Percentiles rank a stretch among this genome's conserved stretches.
Evolutionary conservation across 2,113 vertebrate species (phyloP).

Genomic region (Alectura lathami): DNA sequence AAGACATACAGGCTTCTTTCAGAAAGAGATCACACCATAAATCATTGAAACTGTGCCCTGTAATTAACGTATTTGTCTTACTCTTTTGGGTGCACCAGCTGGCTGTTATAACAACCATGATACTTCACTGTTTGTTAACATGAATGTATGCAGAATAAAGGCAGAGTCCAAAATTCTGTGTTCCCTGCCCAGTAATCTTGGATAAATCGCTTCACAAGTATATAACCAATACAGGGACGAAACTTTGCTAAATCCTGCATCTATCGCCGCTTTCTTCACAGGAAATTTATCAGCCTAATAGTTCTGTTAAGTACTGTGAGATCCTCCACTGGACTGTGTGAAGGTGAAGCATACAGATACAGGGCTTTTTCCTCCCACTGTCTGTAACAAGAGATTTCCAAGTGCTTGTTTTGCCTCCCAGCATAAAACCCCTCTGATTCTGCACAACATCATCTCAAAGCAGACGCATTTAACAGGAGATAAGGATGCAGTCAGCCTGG

Average conservation of each 20-base stretch:
- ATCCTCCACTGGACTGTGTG: neutral
- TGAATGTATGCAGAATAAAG: neutral
- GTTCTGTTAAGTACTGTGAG: neutral
- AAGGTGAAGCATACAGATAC: neutral
- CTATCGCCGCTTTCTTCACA: neutral
- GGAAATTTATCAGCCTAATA: neutral
- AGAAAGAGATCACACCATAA: neutral
- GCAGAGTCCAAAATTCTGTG: neutral
- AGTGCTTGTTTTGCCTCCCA: conserved; percentile 4
- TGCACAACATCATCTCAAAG: conserved; percentile 58
- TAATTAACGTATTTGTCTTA: neutral
- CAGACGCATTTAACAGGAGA: conserved; percentile 49
- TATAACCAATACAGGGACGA: neutral
- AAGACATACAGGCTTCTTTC: neutral
- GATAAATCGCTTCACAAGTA: neutral
- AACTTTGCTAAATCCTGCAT: neutral
- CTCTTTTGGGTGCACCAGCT: neutral
- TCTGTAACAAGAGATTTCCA: conserved; percentile 11
- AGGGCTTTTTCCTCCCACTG: conserved; percentile 44
- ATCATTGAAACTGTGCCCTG: neutral
- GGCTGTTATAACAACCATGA: neutral
- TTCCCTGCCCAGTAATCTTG: neutral
- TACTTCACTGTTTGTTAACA: neutral
- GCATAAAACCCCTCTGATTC: conserved; percentile 35
- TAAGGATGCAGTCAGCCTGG: conserved; percentile 55